phyloP scores from a whole-genome alignment of 1,140 invertebrate genomes.

The Hylaeus volcanicus region DNA sequence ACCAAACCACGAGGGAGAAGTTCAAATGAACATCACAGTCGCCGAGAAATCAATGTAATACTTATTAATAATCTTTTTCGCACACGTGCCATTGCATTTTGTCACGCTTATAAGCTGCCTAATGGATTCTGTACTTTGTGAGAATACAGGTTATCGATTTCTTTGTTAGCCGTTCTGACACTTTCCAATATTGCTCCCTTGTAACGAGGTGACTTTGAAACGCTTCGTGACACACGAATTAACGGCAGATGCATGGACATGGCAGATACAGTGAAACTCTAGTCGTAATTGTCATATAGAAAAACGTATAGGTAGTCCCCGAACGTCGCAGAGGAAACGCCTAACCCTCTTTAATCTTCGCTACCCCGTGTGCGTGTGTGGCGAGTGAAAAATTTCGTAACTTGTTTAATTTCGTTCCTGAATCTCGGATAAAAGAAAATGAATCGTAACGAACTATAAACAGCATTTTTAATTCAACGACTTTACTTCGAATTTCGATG shows the following conservation, averaged over 20 bases:
- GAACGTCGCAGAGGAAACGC: background rate
- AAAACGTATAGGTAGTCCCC: no score
- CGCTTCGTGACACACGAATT: conserved; percentile 36
- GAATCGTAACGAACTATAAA: no score
- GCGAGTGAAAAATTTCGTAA: no score
- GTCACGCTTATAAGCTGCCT: conserved; percentile 12
- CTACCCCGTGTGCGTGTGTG: no score
- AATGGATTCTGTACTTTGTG: conserved; percentile 31
- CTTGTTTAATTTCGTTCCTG: no score
- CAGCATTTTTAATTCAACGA: no score
- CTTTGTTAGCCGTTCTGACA: conserved; percentile 18
- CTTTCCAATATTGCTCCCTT: conserved; percentile 38
- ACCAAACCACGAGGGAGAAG: background rate
- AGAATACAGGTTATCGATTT: conserved; percentile 46
- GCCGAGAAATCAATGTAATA: background rate
- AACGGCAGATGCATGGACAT: conserved; percentile 10
- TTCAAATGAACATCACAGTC: background rate
- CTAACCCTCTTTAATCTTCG: no score
- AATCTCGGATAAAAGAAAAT: no score
- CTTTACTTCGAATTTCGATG: no score
- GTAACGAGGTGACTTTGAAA: conserved; percentile 35
- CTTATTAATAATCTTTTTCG: conserved; percentile 15
- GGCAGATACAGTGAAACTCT: background rate
- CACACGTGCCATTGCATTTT: conserved; percentile 7
- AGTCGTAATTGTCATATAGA: background rate